phyloP scores from a whole-genome alignment of 2,888 invertebrate species.

The Ypsolopha scabrella region DNA sequence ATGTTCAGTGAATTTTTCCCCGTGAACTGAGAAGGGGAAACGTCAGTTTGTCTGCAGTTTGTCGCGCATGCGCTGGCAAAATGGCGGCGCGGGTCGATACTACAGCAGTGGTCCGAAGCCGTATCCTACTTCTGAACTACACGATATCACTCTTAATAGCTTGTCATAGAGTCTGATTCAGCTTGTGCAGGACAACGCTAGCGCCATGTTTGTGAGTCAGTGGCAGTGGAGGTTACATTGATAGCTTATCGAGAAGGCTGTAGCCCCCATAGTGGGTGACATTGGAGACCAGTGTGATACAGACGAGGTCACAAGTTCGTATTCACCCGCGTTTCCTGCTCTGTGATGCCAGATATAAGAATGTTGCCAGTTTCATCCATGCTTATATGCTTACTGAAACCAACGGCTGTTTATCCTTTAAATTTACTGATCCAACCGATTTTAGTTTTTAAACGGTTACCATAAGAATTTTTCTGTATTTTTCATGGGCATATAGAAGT shows the following conservation, averaged over 20 bases:
- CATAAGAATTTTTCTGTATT: too few relatives aligned
- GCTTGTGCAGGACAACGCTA: neutral
- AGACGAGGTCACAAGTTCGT: too few relatives aligned
- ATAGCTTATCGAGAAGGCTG: slow-evolving; percentile 47
- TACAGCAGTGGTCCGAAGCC: neutral
- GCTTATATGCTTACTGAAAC: too few relatives aligned
- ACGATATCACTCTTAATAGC: too few relatives aligned
- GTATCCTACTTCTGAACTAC: too few relatives aligned
- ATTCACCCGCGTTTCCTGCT: too few relatives aligned
- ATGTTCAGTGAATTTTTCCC: slow-evolving; percentile 26
- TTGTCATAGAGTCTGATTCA: neutral
- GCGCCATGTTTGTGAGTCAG: neutral
- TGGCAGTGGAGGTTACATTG: slow-evolving; percentile 9
- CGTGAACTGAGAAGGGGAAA: slow-evolving; percentile 35
- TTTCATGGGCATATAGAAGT: too few relatives aligned
- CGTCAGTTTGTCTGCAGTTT: slow-evolving; percentile 53
- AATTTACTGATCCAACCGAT: too few relatives aligned
- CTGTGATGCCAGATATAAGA: too few relatives aligned
- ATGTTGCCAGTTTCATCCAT: too few relatives aligned
- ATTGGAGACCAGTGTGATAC: slow-evolving; percentile 50
- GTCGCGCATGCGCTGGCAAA: neutral
- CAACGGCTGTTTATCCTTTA: too few relatives aligned
- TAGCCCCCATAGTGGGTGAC: slow-evolving; percentile 47
- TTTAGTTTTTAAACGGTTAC: too few relatives aligned
- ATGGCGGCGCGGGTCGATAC: slow-evolving; percentile 1